Evolutionary conservation across 1,140 invertebrate genomes (phyloP), one percentile per base, ranked within the genome.

Genomic region (Eciton burchellii): DNA sequence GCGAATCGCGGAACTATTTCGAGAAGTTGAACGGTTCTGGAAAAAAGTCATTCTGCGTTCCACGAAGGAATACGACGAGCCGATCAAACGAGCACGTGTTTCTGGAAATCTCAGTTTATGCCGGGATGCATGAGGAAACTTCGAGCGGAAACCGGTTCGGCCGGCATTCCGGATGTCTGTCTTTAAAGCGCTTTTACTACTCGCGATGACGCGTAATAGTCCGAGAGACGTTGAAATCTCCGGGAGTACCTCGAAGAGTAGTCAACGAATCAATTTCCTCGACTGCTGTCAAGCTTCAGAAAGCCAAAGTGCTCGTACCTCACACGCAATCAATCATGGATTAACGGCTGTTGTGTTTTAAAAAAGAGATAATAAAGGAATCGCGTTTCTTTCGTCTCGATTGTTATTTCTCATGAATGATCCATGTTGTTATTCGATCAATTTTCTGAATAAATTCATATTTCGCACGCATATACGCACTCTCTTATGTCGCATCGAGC

Each of bases 251-350:
- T 56, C 43, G 24, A 6, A 24, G 9, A 12, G n/a, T n/a, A 65
- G 29, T 68, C 52, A 49, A 59, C 19, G 21, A 77, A 71, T 86
- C 57, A 76, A 84, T 84, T 65, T 74, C 59, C 26, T 43, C 24
- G 47, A 49, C 19, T 62, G 11, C 16, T 62, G 43, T 60, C 74
- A 86, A 70, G 49, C 52, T 54, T 60, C 16, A 43, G 9, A 71
- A 73, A 19, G n/a, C 1, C 6, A n/a, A 63, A 65, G 35, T 2
- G 59, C 3, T 76, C 29, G 2, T 21, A 8, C 35, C 6, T n/a
- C n/a, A n/a, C 35, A 0, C 16, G 9, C n/a, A 41, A 63, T 63
- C 35, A 41, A 16, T n/a, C n/a, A n/a, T n/a, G 14, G 11, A 60
- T 60, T 60, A 60, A 60, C 29, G 29, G 14, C 12, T 35, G 35